Percentiles rank a stretch among this genome's conserved stretches.
phyloP scores from a whole-genome alignment of 2,113 vertebrate genomes.

The Morone saxatilis region DNA sequence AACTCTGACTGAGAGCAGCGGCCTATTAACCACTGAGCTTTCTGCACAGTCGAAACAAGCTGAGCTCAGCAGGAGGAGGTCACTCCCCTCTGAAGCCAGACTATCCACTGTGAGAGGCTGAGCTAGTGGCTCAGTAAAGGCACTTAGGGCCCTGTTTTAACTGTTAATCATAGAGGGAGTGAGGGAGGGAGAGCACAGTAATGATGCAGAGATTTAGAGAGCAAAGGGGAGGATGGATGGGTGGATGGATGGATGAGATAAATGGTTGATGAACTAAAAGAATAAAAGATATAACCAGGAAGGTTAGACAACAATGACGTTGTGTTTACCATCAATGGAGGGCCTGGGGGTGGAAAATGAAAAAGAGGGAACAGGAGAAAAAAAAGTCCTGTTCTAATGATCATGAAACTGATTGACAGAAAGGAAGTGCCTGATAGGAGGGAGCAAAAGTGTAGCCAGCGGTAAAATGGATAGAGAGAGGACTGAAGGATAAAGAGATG shows the following conservation, averaged over 20 bases:
- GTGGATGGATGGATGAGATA: constrained; percentile 25
- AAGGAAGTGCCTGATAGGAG: constrained; percentile 42
- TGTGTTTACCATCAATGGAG: not conserved
- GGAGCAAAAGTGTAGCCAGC: not conserved
- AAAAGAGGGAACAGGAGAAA: not conserved
- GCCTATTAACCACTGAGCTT: constrained; percentile 20
- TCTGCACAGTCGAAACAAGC: constrained; percentile 25
- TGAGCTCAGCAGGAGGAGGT: constrained; percentile 55
- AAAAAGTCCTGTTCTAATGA: not conserved
- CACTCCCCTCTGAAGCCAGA: constrained; percentile 8
- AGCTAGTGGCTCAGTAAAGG: constrained; percentile 34
- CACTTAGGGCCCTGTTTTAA: constrained; percentile 45
- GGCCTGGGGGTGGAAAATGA: not conserved
- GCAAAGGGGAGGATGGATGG: constrained; percentile 11
- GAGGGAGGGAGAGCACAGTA: not conserved
- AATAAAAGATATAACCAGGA: constrained; percentile 29
- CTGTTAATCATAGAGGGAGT: constrained; percentile 26
- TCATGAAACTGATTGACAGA: constrained; percentile 21
- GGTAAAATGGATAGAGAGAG: constrained; percentile 41
- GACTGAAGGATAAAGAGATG: constrained; percentile 39
- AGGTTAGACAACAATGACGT: not conserved
- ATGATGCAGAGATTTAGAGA: constrained; percentile 12
- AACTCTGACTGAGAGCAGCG: not conserved
- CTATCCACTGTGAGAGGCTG: constrained; percentile 15
- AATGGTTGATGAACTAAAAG: constrained; percentile 23